A percentile compares a stretch with the other conserved stretches of the same genome.
Conservation (phyloP, 2,888 invertebrate genomes). For the Oligia strigilis region DNA sequence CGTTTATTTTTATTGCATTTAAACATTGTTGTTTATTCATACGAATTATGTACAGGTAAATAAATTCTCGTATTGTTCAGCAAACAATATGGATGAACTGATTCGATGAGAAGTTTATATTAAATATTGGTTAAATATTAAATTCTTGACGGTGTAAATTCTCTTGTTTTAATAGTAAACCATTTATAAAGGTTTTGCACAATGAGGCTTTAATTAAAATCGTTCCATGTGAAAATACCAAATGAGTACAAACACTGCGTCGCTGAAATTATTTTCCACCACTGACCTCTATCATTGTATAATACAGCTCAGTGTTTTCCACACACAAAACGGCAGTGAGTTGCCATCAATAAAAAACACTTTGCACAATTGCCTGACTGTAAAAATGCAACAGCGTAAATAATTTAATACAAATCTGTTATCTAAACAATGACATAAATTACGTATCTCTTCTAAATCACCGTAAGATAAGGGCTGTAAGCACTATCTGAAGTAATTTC, state of each 20-base stretch:
- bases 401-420: slow-evolving; percentile 54
- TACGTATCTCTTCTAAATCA: slow-evolving; percentile 71
- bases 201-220: slow-evolving; percentile 10
- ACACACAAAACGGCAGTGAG: not conserved
- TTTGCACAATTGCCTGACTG: slow-evolving; percentile 29
- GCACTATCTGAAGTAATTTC: slow-evolving; percentile 82
- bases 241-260: not conserved
- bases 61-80: slow-evolving; percentile 36
- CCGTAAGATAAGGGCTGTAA: slow-evolving; percentile 74
- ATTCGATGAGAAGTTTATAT: slow-evolving; percentile 16
- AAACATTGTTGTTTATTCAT: slow-evolving; percentile 55
- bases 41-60: slow-evolving; percentile 52
- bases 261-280: not conserved
- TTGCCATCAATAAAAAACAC: slow-evolving; percentile 42
- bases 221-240: not conserved
- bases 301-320: not conserved
- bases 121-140: slow-evolving; percentile 4
- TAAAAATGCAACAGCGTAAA: slow-evolving; percentile 57
- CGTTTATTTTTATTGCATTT: slow-evolving; percentile 63
- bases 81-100: slow-evolving; percentile 33
- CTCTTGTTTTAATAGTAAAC: not conserved
- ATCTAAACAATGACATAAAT: slow-evolving; percentile 65
- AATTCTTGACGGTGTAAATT: not conserved
- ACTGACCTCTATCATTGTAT: too few species aligned
- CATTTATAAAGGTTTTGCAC: not conserved